Conservation (phyloP, 2,888 invertebrate species). For the Toxonevra muliebris region DNA sequence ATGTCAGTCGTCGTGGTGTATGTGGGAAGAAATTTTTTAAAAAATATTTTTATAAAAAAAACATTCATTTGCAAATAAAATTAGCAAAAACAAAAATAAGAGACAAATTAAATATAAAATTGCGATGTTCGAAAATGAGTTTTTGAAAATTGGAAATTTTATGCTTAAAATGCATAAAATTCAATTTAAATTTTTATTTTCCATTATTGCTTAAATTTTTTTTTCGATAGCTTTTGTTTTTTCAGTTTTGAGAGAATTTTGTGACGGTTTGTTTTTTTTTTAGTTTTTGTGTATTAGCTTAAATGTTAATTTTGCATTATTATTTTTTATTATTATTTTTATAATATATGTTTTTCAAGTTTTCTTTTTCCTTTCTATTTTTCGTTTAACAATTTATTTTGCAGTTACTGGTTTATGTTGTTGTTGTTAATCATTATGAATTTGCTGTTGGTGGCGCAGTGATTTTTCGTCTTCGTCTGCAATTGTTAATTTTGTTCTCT, state of each 20-base stretch:
- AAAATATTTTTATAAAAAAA: too few relatives aligned
- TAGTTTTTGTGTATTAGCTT: conserved; percentile 14
- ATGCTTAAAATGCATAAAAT: conserved; percentile 41
- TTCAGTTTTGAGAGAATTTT: conserved; percentile 26
- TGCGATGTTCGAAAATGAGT: not conserved
- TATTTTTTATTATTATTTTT: not conserved
- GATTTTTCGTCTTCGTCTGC: conserved; percentile 33
- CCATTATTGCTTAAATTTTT: conserved; percentile 29
- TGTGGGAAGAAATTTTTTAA: too few relatives aligned
- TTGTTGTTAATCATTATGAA: conserved; percentile 34
- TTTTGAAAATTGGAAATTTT: conserved; percentile 32
- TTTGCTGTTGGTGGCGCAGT: conserved; percentile 21
- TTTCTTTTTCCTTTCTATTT: conserved; percentile 29
- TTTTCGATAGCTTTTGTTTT: conserved; percentile 28
- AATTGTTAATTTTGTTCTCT: conserved; percentile 20
- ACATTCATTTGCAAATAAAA: too few relatives aligned
- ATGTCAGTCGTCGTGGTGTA: too few relatives aligned
- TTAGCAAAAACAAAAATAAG: too few relatives aligned
- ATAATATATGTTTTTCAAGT: conserved; percentile 13
- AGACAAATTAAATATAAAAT: too few relatives aligned
- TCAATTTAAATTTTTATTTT: conserved; percentile 34
- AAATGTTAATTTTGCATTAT: conserved; percentile 6
- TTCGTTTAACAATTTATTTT: not conserved
- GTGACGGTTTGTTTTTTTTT: conserved; percentile 39
- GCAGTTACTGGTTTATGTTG: conserved; percentile 26